Base-by-base conservation (phyloP, 2,797 vertebrate genomes). In the Arnoldichthys spilopterus region DNA sequence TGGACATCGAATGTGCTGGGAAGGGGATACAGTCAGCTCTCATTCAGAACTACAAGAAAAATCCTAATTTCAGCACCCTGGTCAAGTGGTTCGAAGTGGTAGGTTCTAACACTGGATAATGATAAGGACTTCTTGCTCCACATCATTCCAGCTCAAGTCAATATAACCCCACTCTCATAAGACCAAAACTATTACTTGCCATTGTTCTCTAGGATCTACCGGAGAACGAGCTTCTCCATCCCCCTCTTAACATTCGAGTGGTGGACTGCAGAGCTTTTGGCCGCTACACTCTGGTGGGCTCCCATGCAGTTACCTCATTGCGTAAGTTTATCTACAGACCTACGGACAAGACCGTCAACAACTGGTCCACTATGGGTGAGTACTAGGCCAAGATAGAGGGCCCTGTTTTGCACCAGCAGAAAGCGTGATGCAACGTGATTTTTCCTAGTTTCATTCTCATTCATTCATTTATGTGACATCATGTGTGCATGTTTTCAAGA, bases 71-170 rank as follows among this genome's bases (percentile, higher is more conserved):
- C 87, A 96, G 92, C 93, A 98, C 95, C 2, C 86, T 99, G 74
- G 97, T 99, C 77, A 99, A 99, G 90, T 99, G 96, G 96, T 99
- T 99, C 53, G 98, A 99, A 90, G 98, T 99, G 95, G 98, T 99
- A 84, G 94, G 96, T 92, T 8, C 1, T n/a, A n/a, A n/a, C n/a
- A n/a, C n/a, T n/a, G n/a, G n/a, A n/a, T n/a, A n/a, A n/a, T n/a
- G n/a, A n/a, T n/a, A n/a, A n/a, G n/a, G n/a, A n/a, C n/a, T n/a
- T n/a, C n/a, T n/a, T n/a, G n/a, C n/a, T n/a, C n/a, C n/a, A n/a
- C n/a, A n/a, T n/a, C n/a, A n/a, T n/a, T n/a, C n/a, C n/a, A n/a
- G n/a, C n/a, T n/a, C n/a, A n/a, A n/a, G n/a, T n/a, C n/a, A n/a
- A n/a, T n/a, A n/a, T n/a, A n/a, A n/a, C n/a, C n/a, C n/a, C n/a